Conservation (phyloP, 23 tunicate species). For the Ciona savignyi region DNA sequence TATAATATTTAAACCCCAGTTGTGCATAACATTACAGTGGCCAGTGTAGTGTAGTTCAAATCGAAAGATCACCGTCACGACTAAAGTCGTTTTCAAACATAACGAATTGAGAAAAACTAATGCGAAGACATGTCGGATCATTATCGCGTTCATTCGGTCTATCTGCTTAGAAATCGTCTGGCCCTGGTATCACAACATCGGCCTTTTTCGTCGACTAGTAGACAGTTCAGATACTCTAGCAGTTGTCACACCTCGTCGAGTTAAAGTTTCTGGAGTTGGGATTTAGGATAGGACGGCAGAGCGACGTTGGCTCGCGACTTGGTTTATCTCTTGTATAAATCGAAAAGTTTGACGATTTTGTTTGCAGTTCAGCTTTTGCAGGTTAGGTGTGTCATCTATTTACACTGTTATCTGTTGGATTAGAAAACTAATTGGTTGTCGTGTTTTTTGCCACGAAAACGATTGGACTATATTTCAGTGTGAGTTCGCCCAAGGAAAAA, state of each 20-base stretch:
- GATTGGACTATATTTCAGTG: too few species aligned
- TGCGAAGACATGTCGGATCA: too few species aligned
- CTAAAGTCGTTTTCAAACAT: too few species aligned
- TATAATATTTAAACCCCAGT: too few species aligned
- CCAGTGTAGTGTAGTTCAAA: too few species aligned
- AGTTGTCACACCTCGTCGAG: not conserved
- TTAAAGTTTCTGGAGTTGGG: not conserved
- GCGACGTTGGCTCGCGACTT: not conserved
- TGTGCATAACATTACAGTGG: too few species aligned
- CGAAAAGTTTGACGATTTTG: not conserved
- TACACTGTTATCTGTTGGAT: too few species aligned
- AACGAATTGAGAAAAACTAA: too few species aligned
- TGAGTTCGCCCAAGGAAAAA: too few species aligned
- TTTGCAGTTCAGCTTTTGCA: not conserved
- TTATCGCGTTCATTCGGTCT: not conserved
- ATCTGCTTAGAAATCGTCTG: not conserved
- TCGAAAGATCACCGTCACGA: too few species aligned
- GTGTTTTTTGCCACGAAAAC: too few species aligned
- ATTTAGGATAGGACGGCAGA: not conserved
- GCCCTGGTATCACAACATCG: not conserved
- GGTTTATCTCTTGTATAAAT: not conserved
- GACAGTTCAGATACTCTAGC: not conserved
- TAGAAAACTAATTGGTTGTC: too few species aligned
- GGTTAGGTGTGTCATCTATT: not conserved
- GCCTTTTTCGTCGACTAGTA: not conserved